Evolutionary conservation across 2,113 vertebrate genomes (phyloP).

Genomic region (Manacus vitellinus): DNA sequence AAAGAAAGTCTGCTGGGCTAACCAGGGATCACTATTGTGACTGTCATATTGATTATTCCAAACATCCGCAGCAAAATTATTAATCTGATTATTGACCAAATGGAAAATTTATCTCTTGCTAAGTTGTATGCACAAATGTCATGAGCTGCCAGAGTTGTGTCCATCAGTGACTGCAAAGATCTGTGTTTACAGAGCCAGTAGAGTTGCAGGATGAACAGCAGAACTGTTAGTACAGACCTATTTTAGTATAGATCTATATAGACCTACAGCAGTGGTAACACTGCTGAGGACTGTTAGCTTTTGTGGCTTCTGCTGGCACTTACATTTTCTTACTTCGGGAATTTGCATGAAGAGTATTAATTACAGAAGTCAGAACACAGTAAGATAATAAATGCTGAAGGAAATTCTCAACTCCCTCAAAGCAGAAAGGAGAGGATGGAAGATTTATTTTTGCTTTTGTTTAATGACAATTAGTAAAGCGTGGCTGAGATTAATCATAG

Average conservation of each 20-base stretch:
- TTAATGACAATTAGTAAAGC: slow-evolving; percentile 30
- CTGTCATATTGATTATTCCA: neutral
- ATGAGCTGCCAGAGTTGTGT: neutral
- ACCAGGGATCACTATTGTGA: fast-evolving
- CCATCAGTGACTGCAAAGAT: neutral
- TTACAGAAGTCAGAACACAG: slow-evolving; percentile 51
- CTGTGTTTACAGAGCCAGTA: neutral
- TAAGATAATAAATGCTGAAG: neutral
- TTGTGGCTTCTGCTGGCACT: neutral
- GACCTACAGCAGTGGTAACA: neutral
- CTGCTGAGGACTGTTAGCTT: neutral
- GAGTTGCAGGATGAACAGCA: slow-evolving; percentile 8
- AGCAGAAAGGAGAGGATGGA: neutral
- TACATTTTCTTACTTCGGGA: neutral
- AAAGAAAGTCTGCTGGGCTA: neutral
- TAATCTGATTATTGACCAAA: neutral
- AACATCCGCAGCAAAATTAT: neutral
- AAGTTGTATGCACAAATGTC: neutral
- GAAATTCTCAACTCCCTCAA: neutral
- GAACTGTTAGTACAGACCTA: neutral
- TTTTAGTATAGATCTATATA: neutral
- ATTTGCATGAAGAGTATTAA: slow-evolving; percentile 43
- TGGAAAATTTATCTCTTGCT: neutral
- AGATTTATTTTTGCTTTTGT: neutral
- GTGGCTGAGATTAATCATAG: neutral